A percentile compares a stretch with the other conserved stretches of the same genome.
phyloP scores from a whole-genome alignment of 2,113 vertebrate species.

The Oceanites oceanicus region DNA sequence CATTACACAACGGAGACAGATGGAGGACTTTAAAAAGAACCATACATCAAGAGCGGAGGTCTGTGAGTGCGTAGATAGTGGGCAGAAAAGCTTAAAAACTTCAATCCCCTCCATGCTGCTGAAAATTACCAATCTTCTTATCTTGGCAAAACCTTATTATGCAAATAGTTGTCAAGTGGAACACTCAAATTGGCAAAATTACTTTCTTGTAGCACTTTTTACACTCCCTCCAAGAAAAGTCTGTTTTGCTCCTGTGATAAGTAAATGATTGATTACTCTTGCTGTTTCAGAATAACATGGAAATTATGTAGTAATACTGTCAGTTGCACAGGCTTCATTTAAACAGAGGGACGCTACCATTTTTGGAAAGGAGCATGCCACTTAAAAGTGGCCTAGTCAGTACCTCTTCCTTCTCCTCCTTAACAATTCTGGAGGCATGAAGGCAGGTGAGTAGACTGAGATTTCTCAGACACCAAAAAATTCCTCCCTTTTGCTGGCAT shows the following conservation, averaged over 20 bases:
- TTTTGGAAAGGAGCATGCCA: neutral
- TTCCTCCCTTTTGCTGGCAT: neutral
- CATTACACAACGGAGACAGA: conserved; percentile 63
- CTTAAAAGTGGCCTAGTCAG: neutral
- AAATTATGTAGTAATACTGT: neutral
- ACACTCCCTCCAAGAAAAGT: conserved; percentile 32
- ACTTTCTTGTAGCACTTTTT: conserved; percentile 46
- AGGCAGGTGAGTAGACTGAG: neutral
- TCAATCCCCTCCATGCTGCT: conserved; percentile 45
- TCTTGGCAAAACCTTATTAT: conserved; percentile 67
- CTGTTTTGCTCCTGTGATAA: conserved; percentile 51
- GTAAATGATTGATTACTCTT: conserved; percentile 51
- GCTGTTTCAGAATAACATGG: conserved; percentile 7
- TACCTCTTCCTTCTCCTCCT: neutral
- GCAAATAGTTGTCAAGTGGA: conserved; percentile 66
- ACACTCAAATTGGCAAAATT: conserved; percentile 66
- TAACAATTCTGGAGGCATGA: neutral
- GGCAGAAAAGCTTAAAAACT: conserved; percentile 51
- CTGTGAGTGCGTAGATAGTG: conserved; percentile 59
- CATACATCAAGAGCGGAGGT: conserved; percentile 49
- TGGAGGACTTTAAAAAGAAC: conserved; percentile 60
- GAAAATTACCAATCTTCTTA: conserved; percentile 72
- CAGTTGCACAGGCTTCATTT: neutral
- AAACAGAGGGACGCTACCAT: neutral
- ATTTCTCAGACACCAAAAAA: neutral